A percentile compares a stretch with the other conserved stretches of the same genome.
Conservation (phyloP, 2,888 invertebrate genomes). For the Pollenia amentaria region DNA sequence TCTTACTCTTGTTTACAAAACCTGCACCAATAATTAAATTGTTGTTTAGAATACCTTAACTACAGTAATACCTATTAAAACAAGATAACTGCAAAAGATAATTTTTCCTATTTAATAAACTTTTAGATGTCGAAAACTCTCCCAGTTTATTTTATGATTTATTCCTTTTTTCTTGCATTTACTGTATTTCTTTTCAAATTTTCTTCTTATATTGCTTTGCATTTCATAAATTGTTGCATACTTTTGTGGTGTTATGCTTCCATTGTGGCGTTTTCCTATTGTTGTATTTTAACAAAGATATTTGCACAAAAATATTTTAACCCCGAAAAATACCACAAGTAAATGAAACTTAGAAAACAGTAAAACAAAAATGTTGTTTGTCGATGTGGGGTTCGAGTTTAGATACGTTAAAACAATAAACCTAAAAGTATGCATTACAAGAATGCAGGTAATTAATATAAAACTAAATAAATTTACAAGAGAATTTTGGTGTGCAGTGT, state of each 20-base stretch:
- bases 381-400: neutral
- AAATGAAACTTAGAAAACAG: conserved; percentile 47
- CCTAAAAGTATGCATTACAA: conserved; percentile 50
- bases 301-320: conserved; percentile 53
- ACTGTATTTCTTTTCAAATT: neutral
- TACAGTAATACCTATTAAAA: neutral
- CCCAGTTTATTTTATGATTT: neutral
- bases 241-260: conserved; percentile 62
- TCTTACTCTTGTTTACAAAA: conserved; percentile 19
- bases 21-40: conserved; percentile 11
- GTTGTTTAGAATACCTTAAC: neutral
- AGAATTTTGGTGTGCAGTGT: neutral
- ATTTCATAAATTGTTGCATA: conserved; percentile 65
- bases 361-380: neutral
- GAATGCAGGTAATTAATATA: conserved; percentile 25
- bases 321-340: conserved; percentile 57
- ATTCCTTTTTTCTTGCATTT: neutral
- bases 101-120: too few species aligned
- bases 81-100: too few species aligned
- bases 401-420: conserved; percentile 21
- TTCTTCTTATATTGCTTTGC: conserved; percentile 15
- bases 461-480: conserved; percentile 43
- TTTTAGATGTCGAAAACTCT: too few species aligned
- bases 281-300: conserved; percentile 54
- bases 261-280: conserved; percentile 59